Evolutionary conservation across 1,140 invertebrate genomes (phyloP).

Genomic region (Drosophila sp.): DNA sequence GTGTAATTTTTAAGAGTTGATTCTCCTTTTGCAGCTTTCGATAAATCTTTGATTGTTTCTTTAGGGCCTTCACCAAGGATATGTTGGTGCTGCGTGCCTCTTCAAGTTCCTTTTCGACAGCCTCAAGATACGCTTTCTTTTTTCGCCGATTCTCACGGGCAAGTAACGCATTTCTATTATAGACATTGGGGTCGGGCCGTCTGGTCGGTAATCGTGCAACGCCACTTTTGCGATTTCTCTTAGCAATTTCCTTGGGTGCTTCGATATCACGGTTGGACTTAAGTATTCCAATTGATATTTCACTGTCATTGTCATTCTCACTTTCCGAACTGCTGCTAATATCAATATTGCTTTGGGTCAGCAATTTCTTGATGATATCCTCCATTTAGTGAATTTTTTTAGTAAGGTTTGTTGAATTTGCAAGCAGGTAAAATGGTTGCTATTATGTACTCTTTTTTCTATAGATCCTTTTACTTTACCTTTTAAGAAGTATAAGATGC

Average conservation of each 20-base stretch:
- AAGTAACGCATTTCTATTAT: slow-evolving; percentile 84
- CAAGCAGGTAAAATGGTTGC: slow-evolving; percentile 63
- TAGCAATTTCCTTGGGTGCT: slow-evolving; percentile 13
- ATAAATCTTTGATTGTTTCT: slow-evolving; percentile 83
- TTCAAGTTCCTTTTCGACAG: slow-evolving; percentile 84
- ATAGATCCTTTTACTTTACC: slow-evolving; percentile 56
- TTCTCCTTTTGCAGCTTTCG: slow-evolving; percentile 84
- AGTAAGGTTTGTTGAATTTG: slow-evolving; percentile 25
- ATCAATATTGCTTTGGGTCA: slow-evolving; percentile 50
- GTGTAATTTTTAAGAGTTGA: slow-evolving; percentile 84
- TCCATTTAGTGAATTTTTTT: slow-evolving; percentile 42
- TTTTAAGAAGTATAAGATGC: slow-evolving; percentile 34
- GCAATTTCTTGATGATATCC: slow-evolving; percentile 50
- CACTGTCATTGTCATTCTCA: slow-evolving; percentile 32
- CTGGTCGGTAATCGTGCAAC: slow-evolving; percentile 60
- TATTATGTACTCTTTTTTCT: slow-evolving; percentile 53
- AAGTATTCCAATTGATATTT: slow-evolving; percentile 22
- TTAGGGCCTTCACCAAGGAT: slow-evolving; percentile 83
- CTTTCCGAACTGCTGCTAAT: slow-evolving; percentile 41
- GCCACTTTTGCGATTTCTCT: slow-evolving; percentile 36
- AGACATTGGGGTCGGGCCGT: slow-evolving; percentile 65
- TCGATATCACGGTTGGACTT: slow-evolving; percentile 1
- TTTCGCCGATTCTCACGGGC: slow-evolving; percentile 85
- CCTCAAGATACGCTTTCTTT: slow-evolving; percentile 85
- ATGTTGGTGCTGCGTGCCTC: slow-evolving; percentile 83